phyloP scores from a whole-genome alignment of 2,888 invertebrate genomes.

The Pyrrhia umbra region DNA sequence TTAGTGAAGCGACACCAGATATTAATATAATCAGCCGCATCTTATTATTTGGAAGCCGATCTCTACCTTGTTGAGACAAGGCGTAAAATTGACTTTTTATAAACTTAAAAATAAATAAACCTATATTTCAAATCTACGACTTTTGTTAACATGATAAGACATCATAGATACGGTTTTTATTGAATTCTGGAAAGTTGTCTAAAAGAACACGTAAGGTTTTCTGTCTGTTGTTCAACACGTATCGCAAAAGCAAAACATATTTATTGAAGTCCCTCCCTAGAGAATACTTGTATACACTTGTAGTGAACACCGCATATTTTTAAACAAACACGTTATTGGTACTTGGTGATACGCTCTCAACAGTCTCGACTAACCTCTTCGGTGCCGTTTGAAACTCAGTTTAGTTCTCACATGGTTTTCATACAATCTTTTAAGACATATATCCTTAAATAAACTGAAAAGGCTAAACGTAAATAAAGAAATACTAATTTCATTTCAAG shows the following conservation, averaged over 20 bases:
- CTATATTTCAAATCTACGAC: no score
- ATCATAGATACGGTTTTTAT: background rate
- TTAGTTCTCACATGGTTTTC: constrained; percentile 22
- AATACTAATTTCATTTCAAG: constrained; percentile 58
- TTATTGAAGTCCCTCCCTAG: constrained; percentile 32
- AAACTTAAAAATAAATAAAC: no score
- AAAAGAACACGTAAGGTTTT: background rate
- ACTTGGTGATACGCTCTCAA: constrained; percentile 30
- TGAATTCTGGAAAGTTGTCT: background rate
- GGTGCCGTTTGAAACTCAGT: constrained; percentile 42
- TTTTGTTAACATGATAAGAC: background rate
- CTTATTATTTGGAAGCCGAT: no score
- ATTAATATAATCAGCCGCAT: no score
- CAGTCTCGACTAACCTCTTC: constrained; percentile 39
- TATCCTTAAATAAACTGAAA: constrained; percentile 20
- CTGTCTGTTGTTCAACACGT: background rate
- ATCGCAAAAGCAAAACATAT: constrained; percentile 10
- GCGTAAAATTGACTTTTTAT: no score
- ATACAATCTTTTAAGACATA: constrained; percentile 25
- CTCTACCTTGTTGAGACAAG: no score
- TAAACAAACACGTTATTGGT: constrained; percentile 49
- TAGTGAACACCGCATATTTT: constrained; percentile 47
- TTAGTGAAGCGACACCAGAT: no score
- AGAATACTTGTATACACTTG: constrained; percentile 31
- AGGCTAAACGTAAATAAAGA: constrained; percentile 54